Conservation (phyloP, 2,797 vertebrate species). For the Streptopelia turtur region DNA sequence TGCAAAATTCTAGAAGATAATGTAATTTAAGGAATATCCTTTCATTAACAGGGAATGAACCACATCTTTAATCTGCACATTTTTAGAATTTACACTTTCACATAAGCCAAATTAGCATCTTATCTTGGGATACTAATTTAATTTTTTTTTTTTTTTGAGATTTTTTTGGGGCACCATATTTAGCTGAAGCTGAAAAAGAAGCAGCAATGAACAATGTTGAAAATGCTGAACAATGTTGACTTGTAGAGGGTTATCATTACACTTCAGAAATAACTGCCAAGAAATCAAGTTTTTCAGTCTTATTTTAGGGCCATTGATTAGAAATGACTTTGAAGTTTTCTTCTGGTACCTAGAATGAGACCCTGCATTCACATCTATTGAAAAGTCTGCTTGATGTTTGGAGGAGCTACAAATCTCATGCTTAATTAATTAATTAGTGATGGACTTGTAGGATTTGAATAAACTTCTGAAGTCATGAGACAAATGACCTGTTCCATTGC, state of each 20-base stretch:
- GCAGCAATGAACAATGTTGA: neutral
- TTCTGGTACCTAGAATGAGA: neutral
- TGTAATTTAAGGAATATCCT: neutral
- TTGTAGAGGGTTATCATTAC: neutral
- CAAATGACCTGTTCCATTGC: neutral
- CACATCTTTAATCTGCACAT: neutral
- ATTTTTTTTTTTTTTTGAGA: neutral
- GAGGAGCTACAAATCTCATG: neutral
- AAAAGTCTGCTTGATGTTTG: neutral
- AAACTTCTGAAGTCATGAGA: neutral
- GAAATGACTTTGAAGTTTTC: neutral
- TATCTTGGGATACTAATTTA: neutral
- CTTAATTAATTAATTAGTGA: neutral
- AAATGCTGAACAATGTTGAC: neutral
- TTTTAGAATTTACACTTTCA: neutral
- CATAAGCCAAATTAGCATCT: neutral
- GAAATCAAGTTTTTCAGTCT: neutral
- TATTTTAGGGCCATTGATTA: neutral
- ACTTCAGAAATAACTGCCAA: neutral
- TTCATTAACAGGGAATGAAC: neutral
- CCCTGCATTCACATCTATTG: neutral
- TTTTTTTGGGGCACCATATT: neutral
- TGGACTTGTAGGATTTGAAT: neutral
- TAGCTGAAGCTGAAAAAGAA: neutral
- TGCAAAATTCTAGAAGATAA: neutral